Base-by-base conservation (phyloP, 2,113 vertebrate genomes). In the Nannobrachium achirus region DNA sequence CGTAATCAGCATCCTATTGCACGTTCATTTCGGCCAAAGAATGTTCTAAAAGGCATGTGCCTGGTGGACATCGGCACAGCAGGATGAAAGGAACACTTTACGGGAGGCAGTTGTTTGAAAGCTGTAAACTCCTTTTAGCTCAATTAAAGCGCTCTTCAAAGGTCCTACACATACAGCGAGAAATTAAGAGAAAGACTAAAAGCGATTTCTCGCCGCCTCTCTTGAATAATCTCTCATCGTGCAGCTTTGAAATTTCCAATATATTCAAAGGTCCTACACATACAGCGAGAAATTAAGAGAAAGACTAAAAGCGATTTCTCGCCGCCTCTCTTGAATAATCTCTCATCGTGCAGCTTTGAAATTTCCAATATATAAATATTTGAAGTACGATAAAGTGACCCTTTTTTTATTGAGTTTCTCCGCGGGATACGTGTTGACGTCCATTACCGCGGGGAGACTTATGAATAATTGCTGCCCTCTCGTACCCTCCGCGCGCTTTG, bases 141-240 rank as follows among this genome's bases (percentile, higher is more conserved):
- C 62, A 84, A 84, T 83, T 65, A 68, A 84, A 75, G 60, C n/a
- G n/a, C n/a, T n/a, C n/a, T 62, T 76, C 77, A 56, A 58, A 59
- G 78, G 55, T 19, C 66, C 62, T 71, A 6, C 38, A 16, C 25
- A 67, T 59, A 51, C 67, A 16, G 48, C 11, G 48, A 45, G 19
- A 67, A 63, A 79, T 75, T 61, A 33, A 33, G 25, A 33, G 6
- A 5, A 33, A 33, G 25, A 33, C 25, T 63, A 86, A 90, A 80
- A 86, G 71, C 64, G 75, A 71, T 67, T 3, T 77, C 71, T 56
- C 2, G 4, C 49, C 42, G 63, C 40, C 42, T 10, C 10, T 10
- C 0, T 57, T 11, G n/a, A 57, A n/a, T 25, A n/a, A 15, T 41
- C 10, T 25, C 46, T 14, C 67, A 57, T 7, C 3, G 1, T 13